Percentiles rank a stretch among this genome's conserved stretches.
phyloP scores from a whole-genome alignment of 2,888 invertebrate genomes.

The Meteorus cinctellus region DNA sequence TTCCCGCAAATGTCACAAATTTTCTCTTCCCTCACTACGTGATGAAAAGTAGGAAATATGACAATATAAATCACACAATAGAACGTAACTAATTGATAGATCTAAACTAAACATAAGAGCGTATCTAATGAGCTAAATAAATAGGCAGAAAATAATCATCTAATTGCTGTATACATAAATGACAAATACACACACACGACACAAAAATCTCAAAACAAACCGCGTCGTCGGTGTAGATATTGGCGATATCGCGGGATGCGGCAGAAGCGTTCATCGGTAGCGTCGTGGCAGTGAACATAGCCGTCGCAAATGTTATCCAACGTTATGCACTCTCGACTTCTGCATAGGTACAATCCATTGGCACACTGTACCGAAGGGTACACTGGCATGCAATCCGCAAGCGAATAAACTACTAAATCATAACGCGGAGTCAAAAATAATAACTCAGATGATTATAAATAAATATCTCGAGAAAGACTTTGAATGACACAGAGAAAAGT shows the following conservation, averaged over 20 bases:
- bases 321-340: conserved; percentile 78
- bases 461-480: conserved; percentile 16
- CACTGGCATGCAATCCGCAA: conserved; percentile 71
- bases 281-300: conserved; percentile 78
- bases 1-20: too few species aligned
- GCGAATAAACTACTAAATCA: conserved; percentile 71
- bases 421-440: conserved; percentile 60
- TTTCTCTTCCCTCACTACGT: neutral
- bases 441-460: conserved; percentile 34
- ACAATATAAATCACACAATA: neutral
- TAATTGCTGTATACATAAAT: conserved; percentile 6
- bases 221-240: conserved; percentile 68
- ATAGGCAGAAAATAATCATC: neutral
- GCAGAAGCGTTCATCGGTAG: conserved; percentile 79
- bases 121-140: conserved; percentile 3
- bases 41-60: neutral
- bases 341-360: conserved; percentile 76
- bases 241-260: conserved; percentile 74
- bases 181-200: conserved; percentile 39
- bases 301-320: conserved; percentile 78
- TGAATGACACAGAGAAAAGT: conserved; percentile 9
- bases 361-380: conserved; percentile 69
- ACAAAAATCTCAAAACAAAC: conserved; percentile 70
- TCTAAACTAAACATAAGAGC: conserved; percentile 25
- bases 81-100: conserved; percentile 21